Base-by-base conservation (phyloP, 2,113 vertebrate genomes). In the Noctilio leporinus region DNA sequence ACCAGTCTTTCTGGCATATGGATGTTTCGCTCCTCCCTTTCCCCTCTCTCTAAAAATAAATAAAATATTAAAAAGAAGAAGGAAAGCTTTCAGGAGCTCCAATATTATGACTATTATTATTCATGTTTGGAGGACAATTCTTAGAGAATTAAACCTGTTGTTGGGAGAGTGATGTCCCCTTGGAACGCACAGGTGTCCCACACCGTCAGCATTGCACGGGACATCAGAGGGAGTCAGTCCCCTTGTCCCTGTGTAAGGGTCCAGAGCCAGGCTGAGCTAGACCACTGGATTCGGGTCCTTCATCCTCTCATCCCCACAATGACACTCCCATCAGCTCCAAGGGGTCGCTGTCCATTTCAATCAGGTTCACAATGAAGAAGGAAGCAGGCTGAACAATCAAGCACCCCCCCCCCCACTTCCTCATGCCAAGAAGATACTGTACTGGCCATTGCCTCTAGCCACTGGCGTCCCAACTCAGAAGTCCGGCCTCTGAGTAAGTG, bases 281-380 rank as follows among this genome's bases (percentile, higher is more conserved):
- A 47, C 22, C 16, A 1, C 28, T 0, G 2, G 73, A 19, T 49
- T 30, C 20, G 3, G 8, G 33, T 16, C 38, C 15, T 10, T 9
- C 4, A 17, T 26, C 24, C 17, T 69, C 6, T n/a, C 64, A 43
- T 59, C 78, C 73, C 67, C 15, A 76, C 30, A 47, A 75, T 2
- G 17, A 81, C 22, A 7, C n/a, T 85, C 65, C 65, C 33, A 1
- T 59, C 49, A 73, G 62, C 65, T 87, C n/a, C 51, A 55, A 62
- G n/a, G 30, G 59, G 11, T 65, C 67, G 70, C 45, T 35, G 59
- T 67, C 53, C 62, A n/a, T 51, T 83, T 75, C 38, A 43, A 10
- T 75, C 51, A 69, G 35, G 57, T 33, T 86, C 88, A 62, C 62
- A 20, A 45, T 75, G 35, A 30, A 78, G 45, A 73, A 92, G 28